Conservation (phyloP, 2,888 invertebrate species). For the Polymixis lichenea region DNA sequence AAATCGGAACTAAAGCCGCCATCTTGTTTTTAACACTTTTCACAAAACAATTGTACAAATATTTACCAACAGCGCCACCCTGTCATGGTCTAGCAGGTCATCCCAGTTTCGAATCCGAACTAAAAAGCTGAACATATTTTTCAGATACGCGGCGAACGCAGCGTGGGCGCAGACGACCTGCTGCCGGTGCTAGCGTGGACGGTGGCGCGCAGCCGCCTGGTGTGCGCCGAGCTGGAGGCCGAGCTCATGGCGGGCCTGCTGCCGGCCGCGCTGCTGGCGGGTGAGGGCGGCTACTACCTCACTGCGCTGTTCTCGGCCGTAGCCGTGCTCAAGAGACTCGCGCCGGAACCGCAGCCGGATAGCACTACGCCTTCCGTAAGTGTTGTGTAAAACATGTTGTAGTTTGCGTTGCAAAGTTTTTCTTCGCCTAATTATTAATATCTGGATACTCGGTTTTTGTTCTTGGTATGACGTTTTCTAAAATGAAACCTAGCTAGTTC, state of each 20-base stretch:
- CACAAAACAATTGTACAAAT: neutral
- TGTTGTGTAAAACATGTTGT: constrained; percentile 27
- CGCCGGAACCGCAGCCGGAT: constrained; percentile 83
- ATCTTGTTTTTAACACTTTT: neutral
- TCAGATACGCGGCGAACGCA: constrained; percentile 93
- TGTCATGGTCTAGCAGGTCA: neutral
- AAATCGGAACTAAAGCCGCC: neutral
- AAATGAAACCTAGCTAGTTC: too few species aligned
- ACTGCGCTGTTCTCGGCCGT: constrained; percentile 98
- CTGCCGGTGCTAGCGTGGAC: constrained; percentile 98
- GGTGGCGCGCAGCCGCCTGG: constrained; percentile 96
- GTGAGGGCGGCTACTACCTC: constrained; percentile 98
- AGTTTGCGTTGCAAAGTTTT: neutral
- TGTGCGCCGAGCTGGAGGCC: constrained; percentile 98
- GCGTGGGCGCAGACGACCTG: constrained; percentile 96
- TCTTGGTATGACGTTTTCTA: too few species aligned
- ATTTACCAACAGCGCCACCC: neutral
- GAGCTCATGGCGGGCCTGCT: constrained; percentile 99
- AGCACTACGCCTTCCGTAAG: constrained; percentile 81
- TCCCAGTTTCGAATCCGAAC: neutral
- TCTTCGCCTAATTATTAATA: neutral
- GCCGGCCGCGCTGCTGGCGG: constrained; percentile 96
- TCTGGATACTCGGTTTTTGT: too few species aligned
- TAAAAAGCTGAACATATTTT: constrained; percentile 19
- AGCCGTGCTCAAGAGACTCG: constrained; percentile 94